Evolutionary conservation across 2,888 invertebrate genomes (phyloP), one percentile per base, ranked within the genome.

Genomic region (Orchesella flavescens): DNA sequence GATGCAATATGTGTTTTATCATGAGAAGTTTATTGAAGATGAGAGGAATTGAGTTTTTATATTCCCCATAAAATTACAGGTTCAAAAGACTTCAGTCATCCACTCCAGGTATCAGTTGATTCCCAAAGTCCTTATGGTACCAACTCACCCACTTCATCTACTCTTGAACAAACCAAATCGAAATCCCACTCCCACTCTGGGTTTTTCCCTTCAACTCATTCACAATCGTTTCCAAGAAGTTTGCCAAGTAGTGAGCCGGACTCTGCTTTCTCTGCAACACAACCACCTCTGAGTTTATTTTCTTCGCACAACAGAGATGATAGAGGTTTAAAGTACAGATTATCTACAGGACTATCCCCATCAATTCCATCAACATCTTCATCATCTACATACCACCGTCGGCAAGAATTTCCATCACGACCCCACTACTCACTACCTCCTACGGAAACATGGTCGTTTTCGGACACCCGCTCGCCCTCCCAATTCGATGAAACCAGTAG

Each of bases 81-180:
- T 5, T 59, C 69, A 21, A 75, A 75, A 23, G 81, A 81, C 43
- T 81, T 81, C 44, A 81, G 75, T 63, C 81, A 81, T 61, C 81
- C 81, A n/a, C 21, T 81, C 5, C 81, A 81, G 63, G 80, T 80
- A 1, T 57, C 49, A 43, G 81, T 81, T 68, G 81, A 74, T 21
- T 57, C 69, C 23, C 81, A 68, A 12, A 57, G 24, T 4, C 7
- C 63, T 34, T 75, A 75, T 46, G 43, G 63, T 3, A 74, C 49
- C 21, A 49, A 23, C 17, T 44, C 63, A 17, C 59, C 63, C n/a
- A 9, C 74, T 15, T 57, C 80, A 3, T 5, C 61, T 0, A 73
- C 15, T 23, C 57, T 49, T 7, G 78, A 71, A 24, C 61, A 49
- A 3, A 1, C 61, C 1, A 46, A 43, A 4, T 19, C 71, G 12